These are phyloP conservation scores for Beaufortia kweichowensis DNA, from an alignment of 2,113 vertebrate genomes.

Conservation along the genomic window DNA sequence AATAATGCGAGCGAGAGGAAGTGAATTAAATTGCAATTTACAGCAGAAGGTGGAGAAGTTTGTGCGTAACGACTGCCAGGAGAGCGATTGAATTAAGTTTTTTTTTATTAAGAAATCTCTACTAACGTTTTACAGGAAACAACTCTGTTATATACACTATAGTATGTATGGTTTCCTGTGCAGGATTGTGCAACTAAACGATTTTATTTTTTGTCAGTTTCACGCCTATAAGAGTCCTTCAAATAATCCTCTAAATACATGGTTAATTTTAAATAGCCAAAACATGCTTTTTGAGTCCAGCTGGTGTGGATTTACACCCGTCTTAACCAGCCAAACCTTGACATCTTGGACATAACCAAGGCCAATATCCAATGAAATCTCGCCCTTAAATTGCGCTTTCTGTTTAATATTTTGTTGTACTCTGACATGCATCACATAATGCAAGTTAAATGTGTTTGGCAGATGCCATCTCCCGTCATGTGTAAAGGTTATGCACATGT, in stretches of 20 bases:
- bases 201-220: background rate
- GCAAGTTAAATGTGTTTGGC: background rate
- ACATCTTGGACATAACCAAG: background rate
- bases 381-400: no score
- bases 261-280: no score
- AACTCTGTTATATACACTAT: background rate
- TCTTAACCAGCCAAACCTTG: background rate
- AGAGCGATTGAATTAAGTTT: background rate
- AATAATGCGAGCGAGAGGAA: conserved; percentile 1
- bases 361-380: no score
- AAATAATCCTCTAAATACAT: no score
- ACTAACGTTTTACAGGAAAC: background rate
- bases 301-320: no score
- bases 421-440: background rate
- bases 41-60: conserved; percentile 1
- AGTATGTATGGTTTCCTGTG: background rate
- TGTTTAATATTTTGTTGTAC: no score
- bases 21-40: conserved; percentile 20
- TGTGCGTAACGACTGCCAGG: background rate
- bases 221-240: no score
- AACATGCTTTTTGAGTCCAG: no score
- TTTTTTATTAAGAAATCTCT: background rate
- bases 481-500: conserved; percentile 1
- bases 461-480: background rate
- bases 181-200: background rate